Conservation (phyloP, 2,888 invertebrate genomes). For the Drepana falcataria region DNA sequence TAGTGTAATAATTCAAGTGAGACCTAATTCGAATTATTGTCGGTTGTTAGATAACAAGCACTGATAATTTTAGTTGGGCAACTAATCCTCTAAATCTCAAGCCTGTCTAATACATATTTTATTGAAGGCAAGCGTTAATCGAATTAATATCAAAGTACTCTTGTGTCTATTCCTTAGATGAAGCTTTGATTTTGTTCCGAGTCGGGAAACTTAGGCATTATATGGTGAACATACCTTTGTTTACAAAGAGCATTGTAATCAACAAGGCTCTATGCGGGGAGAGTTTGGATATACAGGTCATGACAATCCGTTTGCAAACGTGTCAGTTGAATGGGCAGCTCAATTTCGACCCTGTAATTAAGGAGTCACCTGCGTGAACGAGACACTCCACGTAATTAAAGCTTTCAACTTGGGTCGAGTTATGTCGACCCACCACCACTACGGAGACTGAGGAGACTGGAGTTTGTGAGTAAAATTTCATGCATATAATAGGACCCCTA, state of each 20-base stretch:
- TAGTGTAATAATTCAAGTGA: too few species aligned
- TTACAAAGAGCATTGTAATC: slow-evolving; percentile 26
- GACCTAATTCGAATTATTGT: too few species aligned
- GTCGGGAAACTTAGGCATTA: neutral
- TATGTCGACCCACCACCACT: slow-evolving; percentile 61
- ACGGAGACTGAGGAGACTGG: slow-evolving; percentile 36
- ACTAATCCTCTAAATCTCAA: too few species aligned
- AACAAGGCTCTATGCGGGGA: slow-evolving; percentile 22
- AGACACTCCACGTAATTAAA: slow-evolving; percentile 73
- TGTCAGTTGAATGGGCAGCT: slow-evolving; percentile 73
- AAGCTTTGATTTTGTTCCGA: too few species aligned
- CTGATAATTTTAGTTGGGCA: too few species aligned
- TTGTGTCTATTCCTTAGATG: too few species aligned
- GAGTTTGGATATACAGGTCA: slow-evolving; percentile 46
- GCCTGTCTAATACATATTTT: too few species aligned
- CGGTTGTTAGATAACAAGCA: too few species aligned
- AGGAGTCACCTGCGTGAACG: slow-evolving; percentile 77
- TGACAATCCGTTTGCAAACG: slow-evolving; percentile 69
- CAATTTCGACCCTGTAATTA: slow-evolving; percentile 72
- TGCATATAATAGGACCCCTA: slow-evolving; percentile 67
- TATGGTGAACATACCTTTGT: slow-evolving; percentile 9
- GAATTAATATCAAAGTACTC: too few species aligned
- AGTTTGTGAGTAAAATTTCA: slow-evolving; percentile 73
- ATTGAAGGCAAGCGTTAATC: too few species aligned
- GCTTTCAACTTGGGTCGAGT: slow-evolving; percentile 71